phyloP scores from a whole-genome alignment of 2,888 invertebrate species.

The Romanomermis culicivorax region DNA sequence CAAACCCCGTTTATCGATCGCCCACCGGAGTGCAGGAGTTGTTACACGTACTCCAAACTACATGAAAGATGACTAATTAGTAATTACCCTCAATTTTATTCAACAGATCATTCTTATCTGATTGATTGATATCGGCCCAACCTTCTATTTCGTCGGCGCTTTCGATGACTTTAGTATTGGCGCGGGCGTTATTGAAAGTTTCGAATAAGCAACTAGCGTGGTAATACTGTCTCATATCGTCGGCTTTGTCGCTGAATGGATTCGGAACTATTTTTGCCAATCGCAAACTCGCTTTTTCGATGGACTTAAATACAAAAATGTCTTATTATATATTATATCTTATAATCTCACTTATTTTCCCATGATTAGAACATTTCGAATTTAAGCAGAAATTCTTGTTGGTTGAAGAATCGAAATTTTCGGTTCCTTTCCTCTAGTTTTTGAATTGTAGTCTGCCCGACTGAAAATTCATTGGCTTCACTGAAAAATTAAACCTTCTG shows the following conservation, averaged over 20 bases:
- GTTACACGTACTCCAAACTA: too few relatives aligned
- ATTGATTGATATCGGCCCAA: slow-evolving; percentile 44
- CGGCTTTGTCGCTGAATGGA: slow-evolving; percentile 48
- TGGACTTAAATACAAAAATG: not conserved
- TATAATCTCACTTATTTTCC: too few relatives aligned
- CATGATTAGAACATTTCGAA: too few relatives aligned
- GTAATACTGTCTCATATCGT: slow-evolving; percentile 63
- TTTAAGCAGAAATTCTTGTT: too few relatives aligned
- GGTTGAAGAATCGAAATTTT: too few relatives aligned
- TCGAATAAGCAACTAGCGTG: slow-evolving; percentile 60
- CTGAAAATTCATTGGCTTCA: too few relatives aligned
- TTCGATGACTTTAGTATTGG: slow-evolving; percentile 58
- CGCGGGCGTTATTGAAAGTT: slow-evolving; percentile 51
- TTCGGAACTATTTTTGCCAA: slow-evolving; percentile 55
- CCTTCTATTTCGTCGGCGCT: slow-evolving; percentile 53
- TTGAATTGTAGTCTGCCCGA: too few relatives aligned
- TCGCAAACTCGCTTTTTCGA: slow-evolving; percentile 47
- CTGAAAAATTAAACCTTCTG: too few relatives aligned
- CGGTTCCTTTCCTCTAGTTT: too few relatives aligned
- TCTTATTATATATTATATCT: not conserved
- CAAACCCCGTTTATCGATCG: too few relatives aligned
- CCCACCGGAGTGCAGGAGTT: too few relatives aligned
- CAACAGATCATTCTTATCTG: slow-evolving; percentile 45
- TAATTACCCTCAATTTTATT: slow-evolving; percentile 44
- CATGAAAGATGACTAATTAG: too few relatives aligned